phyloP scores from a whole-genome alignment of 2,797 vertebrate genomes.

The Rhodeus uyekii region DNA sequence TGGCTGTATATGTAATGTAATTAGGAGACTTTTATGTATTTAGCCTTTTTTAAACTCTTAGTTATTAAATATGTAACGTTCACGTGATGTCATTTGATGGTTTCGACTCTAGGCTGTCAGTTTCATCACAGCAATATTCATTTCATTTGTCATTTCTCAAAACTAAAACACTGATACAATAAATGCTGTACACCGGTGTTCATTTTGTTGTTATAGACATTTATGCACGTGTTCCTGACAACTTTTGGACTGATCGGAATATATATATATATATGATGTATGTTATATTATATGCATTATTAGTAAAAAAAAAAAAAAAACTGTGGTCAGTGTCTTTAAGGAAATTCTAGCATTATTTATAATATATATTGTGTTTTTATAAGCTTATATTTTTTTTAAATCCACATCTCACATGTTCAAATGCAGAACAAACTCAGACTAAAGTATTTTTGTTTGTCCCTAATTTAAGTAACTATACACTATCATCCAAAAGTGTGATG shows the following conservation, averaged over 20 bases:
- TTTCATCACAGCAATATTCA: not conserved
- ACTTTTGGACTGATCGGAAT: not conserved
- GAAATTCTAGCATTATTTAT: not conserved
- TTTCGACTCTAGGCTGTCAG: not conserved
- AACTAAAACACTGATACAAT: not conserved
- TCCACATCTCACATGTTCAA: not conserved
- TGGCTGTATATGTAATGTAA: not conserved
- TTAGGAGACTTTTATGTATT: not conserved
- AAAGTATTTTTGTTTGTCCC: not conserved
- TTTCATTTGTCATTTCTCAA: not conserved
- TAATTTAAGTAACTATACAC: not conserved
- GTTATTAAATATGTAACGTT: not conserved
- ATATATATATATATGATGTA: not conserved
- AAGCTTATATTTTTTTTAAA: not conserved
- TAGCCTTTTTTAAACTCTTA: not conserved
- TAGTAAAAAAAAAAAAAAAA: not conserved
- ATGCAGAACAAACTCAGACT: not conserved
- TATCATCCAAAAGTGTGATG: not conserved
- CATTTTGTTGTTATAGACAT: not conserved
- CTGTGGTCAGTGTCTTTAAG: not conserved
- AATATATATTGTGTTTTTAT: not conserved
- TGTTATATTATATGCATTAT: not conserved
- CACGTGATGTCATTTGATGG: not conserved
- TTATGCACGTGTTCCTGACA: not conserved
- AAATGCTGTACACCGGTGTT: not conserved